phyloP scores from a whole-genome alignment of 2,888 invertebrate genomes.

The Sthenelais limicola region DNA sequence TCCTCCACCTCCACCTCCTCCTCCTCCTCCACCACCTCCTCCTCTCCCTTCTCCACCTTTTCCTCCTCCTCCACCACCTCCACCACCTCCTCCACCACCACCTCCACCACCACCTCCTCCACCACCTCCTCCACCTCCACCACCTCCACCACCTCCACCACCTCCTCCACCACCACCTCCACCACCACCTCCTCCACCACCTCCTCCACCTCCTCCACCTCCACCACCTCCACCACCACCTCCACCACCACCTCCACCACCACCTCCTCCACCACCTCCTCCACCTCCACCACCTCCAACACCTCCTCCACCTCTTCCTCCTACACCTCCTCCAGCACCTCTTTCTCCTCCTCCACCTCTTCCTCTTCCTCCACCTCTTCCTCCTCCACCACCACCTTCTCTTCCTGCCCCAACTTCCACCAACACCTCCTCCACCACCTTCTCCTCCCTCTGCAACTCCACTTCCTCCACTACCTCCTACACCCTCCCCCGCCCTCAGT shows the following conservation, averaged over 20 bases:
- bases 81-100: not conserved
- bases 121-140: conserved; percentile 41
- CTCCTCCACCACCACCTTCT: no score
- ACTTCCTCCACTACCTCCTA: not conserved
- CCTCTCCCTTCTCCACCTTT: conserved; percentile 17
- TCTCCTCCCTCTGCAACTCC: conserved; percentile 47
- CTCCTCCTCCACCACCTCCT: not conserved
- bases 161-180: not conserved
- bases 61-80: conserved; percentile 44
- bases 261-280: not conserved
- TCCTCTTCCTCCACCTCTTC: no score
- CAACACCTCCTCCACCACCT: not conserved
- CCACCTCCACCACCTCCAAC: no score
- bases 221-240: not conserved
- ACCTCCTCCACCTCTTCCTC: not conserved
- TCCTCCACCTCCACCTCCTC: conserved; percentile 42
- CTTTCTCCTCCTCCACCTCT: not conserved
- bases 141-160: conserved; percentile 36
- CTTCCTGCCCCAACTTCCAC: no score
- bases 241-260: not conserved
- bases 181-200: conserved; percentile 50
- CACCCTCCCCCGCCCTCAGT: conserved; percentile 49
- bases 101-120: not conserved
- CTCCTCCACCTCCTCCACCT: no score
- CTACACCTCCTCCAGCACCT: conserved; percentile 42